Percentiles rank a stretch among this genome's conserved stretches.
These are phyloP conservation scores for Dendrolimus punctatus DNA, from an alignment of 1,140 invertebrate genomes.

Conservation along the genomic window DNA sequence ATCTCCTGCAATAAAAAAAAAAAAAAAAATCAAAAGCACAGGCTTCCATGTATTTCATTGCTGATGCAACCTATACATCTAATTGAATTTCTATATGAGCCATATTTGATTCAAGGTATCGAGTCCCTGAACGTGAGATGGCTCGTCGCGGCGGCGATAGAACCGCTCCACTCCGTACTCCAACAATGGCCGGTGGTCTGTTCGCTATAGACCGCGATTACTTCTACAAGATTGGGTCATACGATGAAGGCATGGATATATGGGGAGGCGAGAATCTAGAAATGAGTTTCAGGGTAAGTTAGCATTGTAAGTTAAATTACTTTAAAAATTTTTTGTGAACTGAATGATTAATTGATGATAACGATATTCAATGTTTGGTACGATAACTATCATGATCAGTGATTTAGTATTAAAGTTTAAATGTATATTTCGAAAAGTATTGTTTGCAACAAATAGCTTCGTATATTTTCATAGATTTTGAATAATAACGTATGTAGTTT, in stretches of 20 bases:
- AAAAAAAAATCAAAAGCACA: too few relatives aligned
- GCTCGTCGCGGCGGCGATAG: conserved; percentile 90
- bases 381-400: too few relatives aligned
- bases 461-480: too few relatives aligned
- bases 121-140: conserved; percentile 96
- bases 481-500: too few relatives aligned
- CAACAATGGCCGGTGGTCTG: conserved; percentile 99
- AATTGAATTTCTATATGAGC: not conserved
- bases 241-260: conserved; percentile 99
- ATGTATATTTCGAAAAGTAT: too few relatives aligned
- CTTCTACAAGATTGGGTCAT: conserved; percentile 97
- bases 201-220: conserved; percentile 98
- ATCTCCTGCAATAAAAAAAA: too few relatives aligned
- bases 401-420: too few relatives aligned
- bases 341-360: not conserved
- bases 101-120: conserved; percentile 79
- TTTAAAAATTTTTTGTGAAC: not conserved
- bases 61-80: not conserved
- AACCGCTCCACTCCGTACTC: conserved; percentile 92
- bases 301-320: not conserved
- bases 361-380: too few relatives aligned
- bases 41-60: too few relatives aligned
- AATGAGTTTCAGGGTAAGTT: conserved; percentile 96
- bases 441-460: too few relatives aligned
- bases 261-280: conserved; percentile 99